Percentiles rank a stretch among this genome's conserved stretches.
These are phyloP conservation scores for Drosophila cognata DNA, from an alignment of 2,888 invertebrate species.

Conservation along the genomic window DNA sequence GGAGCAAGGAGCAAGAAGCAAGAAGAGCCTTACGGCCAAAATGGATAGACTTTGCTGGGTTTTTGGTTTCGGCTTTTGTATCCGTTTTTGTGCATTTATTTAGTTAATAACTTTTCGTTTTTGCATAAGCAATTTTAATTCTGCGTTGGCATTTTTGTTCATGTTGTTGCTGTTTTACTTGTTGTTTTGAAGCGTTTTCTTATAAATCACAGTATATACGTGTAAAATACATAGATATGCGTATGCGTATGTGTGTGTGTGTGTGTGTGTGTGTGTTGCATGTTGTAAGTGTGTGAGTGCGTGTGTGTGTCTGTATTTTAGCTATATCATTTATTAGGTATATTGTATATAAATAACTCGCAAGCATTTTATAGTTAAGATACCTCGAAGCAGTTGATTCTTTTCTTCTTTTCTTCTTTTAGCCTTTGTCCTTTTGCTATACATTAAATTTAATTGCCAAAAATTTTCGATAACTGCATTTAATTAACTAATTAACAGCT, in stretches of 20 bases:
- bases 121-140: constrained; percentile 68
- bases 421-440: constrained; percentile 35
- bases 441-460: constrained; percentile 44
- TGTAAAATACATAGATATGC: constrained; percentile 76
- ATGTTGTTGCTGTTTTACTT: constrained; percentile 41
- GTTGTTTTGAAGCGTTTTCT: constrained; percentile 71
- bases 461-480: constrained; percentile 59
- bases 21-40: constrained; percentile 54
- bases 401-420: constrained; percentile 32
- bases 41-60: constrained; percentile 62
- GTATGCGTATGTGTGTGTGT: constrained; percentile 43
- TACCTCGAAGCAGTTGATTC: constrained; percentile 55
- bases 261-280: constrained; percentile 33
- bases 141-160: constrained; percentile 58
- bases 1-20: constrained; percentile 14
- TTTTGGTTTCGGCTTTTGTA: constrained; percentile 63
- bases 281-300: constrained; percentile 23
- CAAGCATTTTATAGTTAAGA: constrained; percentile 70
- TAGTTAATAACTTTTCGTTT: constrained; percentile 73
- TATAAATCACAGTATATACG: constrained; percentile 81
- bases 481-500: constrained; percentile 80
- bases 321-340: constrained; percentile 34
- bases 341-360: constrained; percentile 64
- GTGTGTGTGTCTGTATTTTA: constrained; percentile 30
- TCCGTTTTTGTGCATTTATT: constrained; percentile 77